Evolutionary conservation across 2,888 invertebrate genomes (phyloP).

Genomic region (Parascotia fuliginaria): DNA sequence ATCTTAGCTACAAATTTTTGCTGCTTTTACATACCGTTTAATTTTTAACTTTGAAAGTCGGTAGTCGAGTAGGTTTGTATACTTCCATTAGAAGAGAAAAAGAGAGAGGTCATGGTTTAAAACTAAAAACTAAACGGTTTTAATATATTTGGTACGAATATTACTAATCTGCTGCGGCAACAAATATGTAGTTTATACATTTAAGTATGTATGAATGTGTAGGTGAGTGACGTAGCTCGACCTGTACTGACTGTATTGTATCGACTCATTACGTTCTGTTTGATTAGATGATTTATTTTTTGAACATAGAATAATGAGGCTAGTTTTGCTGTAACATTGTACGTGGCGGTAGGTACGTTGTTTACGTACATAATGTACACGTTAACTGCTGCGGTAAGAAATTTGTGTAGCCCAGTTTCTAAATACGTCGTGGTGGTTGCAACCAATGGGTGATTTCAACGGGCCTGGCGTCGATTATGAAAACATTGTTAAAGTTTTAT

Average conservation of each 20-base stretch:
- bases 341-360: neutral
- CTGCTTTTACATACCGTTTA: too few species aligned
- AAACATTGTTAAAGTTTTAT: constrained; percentile 85
- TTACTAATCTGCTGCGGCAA: too few species aligned
- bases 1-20: too few species aligned
- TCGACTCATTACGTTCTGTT: constrained; percentile 33
- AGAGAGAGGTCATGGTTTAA: too few species aligned
- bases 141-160: too few species aligned
- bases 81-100: too few species aligned
- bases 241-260: constrained; percentile 3
- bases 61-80: too few species aligned
- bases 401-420: constrained; percentile 69
- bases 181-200: too few species aligned
- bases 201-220: neutral
- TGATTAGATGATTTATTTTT: constrained; percentile 55
- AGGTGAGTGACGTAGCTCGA: neutral
- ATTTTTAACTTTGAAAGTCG: too few species aligned
- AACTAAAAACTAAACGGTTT: too few species aligned
- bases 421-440: constrained; percentile 62
- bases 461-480: constrained; percentile 73
- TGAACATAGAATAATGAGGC: constrained; percentile 21
- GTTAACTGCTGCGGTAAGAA: constrained; percentile 30
- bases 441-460: constrained; percentile 60
- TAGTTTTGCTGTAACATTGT: constrained; percentile 37
- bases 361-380: constrained; percentile 5